Conservation (phyloP, 2,888 invertebrate species). For the Pinctada fucata region DNA sequence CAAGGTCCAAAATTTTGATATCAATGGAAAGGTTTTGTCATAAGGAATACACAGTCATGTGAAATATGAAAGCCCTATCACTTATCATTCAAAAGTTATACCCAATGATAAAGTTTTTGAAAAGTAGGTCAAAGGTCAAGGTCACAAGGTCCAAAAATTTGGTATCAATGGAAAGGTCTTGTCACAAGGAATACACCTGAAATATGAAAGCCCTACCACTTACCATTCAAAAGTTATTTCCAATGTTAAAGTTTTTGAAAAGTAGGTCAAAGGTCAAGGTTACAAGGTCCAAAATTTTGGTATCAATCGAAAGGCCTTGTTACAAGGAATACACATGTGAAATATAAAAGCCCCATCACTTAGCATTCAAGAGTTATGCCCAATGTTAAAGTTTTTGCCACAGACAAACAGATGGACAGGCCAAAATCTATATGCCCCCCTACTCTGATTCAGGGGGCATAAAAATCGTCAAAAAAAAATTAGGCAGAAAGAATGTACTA, state of each 20-base stretch:
- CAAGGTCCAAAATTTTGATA: neutral
- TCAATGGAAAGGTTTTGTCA: neutral
- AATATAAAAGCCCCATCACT: too few species aligned
- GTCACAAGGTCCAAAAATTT: neutral
- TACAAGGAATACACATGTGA: too few species aligned
- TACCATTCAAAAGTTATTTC: neutral
- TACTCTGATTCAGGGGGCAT: too few species aligned
- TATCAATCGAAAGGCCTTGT: too few species aligned
- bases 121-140: neutral
- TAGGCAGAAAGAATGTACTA: too few species aligned
- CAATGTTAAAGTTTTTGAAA: neutral
- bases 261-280: too few species aligned
- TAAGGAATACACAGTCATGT: neutral
- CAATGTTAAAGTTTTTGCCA: too few species aligned
- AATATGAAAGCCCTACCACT: neutral
- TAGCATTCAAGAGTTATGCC: too few species aligned
- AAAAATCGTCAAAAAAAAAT: too few species aligned
- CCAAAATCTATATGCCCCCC: too few species aligned
- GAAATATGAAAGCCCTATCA: neutral
- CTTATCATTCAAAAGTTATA: neutral
- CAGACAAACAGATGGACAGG: too few species aligned
- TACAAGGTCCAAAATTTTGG: too few species aligned
- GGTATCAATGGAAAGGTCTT: neutral
- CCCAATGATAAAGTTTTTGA: neutral
- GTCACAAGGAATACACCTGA: neutral